Conservation (phyloP, 2,797 vertebrate genomes). For the Sibirionetta formosa region DNA sequence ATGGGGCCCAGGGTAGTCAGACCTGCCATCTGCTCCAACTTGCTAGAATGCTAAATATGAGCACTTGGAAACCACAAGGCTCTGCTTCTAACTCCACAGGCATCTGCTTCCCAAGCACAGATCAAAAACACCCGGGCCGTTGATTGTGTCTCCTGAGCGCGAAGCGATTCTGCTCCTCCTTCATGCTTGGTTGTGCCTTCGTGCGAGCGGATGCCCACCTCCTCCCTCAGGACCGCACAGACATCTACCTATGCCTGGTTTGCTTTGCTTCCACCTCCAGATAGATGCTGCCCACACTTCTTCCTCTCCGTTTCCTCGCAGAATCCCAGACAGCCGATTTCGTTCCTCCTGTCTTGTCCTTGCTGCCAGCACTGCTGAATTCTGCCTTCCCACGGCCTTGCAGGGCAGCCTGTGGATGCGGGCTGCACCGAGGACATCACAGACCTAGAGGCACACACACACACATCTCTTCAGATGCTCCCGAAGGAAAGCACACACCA, state of each 20-base stretch:
- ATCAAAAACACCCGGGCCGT: not conserved
- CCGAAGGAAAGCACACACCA: not conserved
- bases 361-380: not conserved
- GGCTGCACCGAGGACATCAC: not conserved
- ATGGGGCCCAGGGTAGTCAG: not conserved
- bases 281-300: not conserved
- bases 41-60: conserved; percentile 12
- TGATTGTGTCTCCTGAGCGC: not conserved
- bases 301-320: not conserved
- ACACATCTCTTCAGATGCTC: not conserved
- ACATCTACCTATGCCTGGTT: not conserved
- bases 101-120: not conserved
- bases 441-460: not conserved
- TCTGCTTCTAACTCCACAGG: conserved; percentile 24
- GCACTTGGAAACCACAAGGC: conserved; percentile 30
- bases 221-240: not conserved
- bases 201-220: accelerated
- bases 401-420: not conserved
- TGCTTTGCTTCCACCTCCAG: not conserved
- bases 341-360: not conserved
- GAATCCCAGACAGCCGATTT: not conserved
- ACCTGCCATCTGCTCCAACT: conserved; percentile 9
- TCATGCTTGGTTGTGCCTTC: not conserved
- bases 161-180: accelerated
- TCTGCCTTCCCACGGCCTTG: not conserved